Percentiles rank a stretch among this genome's conserved stretches.
phyloP scores from a whole-genome alignment of 2,113 vertebrate genomes.

The Vidua chalybeata region DNA sequence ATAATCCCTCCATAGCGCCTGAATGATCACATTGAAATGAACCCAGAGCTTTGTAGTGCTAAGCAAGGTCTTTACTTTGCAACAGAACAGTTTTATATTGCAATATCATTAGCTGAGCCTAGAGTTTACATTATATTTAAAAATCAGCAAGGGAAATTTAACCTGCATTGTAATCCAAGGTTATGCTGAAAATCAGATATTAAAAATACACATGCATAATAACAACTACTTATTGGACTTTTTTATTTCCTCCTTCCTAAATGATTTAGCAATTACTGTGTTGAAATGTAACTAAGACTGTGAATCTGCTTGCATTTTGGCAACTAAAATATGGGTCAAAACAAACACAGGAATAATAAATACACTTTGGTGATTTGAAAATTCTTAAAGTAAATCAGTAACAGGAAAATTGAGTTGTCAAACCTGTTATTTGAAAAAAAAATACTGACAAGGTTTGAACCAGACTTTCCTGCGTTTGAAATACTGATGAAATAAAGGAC shows the following conservation, averaged over 20 bases:
- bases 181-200: slow-evolving; percentile 69
- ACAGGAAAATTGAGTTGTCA: neutral
- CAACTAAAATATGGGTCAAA: slow-evolving; percentile 50
- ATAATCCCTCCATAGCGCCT: slow-evolving; percentile 74
- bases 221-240: slow-evolving; percentile 51
- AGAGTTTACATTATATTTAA: slow-evolving; percentile 75
- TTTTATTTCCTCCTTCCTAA: slow-evolving; percentile 57
- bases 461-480: neutral
- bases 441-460: neutral
- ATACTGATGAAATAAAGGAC: neutral
- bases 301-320: slow-evolving; percentile 67
- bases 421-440: slow-evolving; percentile 39
- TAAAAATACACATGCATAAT: slow-evolving; percentile 74
- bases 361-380: slow-evolving; percentile 4
- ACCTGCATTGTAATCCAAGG: slow-evolving; percentile 68
- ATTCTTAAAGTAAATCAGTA: slow-evolving; percentile 29
- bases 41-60: slow-evolving; percentile 66
- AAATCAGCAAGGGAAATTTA: slow-evolving; percentile 79
- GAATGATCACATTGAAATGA: slow-evolving; percentile 78
- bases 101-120: slow-evolving; percentile 75
- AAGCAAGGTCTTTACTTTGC: slow-evolving; percentile 74
- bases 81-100: slow-evolving; percentile 70
- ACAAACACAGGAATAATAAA: slow-evolving; percentile 51
- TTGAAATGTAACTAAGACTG: slow-evolving; percentile 57
- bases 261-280: slow-evolving; percentile 63